These are phyloP conservation scores for Planococcus citri DNA, from an alignment of 1,140 invertebrate genomes.

Conservation along the genomic window DNA sequence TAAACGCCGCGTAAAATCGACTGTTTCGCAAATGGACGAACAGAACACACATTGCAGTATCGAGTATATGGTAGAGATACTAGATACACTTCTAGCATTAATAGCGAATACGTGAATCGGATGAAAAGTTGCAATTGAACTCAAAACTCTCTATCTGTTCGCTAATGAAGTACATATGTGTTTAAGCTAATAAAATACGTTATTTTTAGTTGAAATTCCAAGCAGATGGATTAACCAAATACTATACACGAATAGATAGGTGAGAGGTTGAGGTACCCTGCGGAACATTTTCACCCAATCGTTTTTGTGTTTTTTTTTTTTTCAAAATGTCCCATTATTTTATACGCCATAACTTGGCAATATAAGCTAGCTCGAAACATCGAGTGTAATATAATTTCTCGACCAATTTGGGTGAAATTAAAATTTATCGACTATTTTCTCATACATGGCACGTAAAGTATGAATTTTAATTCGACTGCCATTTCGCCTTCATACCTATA, in stretches of 20 bases:
- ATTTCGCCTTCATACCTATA: too few species aligned
- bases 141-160: neutral
- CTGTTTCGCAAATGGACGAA: neutral
- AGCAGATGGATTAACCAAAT: too few species aligned
- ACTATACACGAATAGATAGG: too few species aligned
- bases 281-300: too few species aligned
- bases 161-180: neutral
- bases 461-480: neutral
- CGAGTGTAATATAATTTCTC: neutral
- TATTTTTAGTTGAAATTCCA: too few species aligned
- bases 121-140: neutral
- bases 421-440: neutral
- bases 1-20: neutral
- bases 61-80: too few species aligned
- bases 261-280: too few species aligned
- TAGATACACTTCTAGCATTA: too few species aligned
- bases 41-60: neutral
- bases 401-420: neutral
- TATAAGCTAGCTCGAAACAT: neutral
- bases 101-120: neutral
- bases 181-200: neutral
- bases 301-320: too few species aligned
- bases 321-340: too few species aligned
- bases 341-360: too few species aligned
- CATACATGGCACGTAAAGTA: constrained; percentile 2